Evolutionary conservation across 2,113 vertebrate species (phyloP).

Genomic region (Phrynosoma blainvillii): DNA sequence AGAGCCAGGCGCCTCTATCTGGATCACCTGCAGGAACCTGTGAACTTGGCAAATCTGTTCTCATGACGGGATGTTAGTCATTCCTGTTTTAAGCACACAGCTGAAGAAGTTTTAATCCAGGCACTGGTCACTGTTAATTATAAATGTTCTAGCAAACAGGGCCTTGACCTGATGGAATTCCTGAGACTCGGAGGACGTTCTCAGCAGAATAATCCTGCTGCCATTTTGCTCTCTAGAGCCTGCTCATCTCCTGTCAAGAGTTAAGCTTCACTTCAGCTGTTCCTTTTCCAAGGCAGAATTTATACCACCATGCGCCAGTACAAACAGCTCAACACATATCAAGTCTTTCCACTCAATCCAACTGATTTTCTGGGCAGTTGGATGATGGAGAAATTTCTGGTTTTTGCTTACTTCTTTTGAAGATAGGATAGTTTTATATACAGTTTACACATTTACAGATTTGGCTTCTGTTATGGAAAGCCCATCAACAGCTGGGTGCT

Average conservation of each 20-base stretch:
- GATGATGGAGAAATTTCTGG: not conserved
- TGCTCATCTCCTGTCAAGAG: not conserved
- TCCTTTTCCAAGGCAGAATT: not conserved
- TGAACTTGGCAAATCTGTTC: not conserved
- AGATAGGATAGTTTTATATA: too few species aligned
- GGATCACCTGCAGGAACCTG: not conserved
- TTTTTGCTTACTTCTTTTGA: not conserved
- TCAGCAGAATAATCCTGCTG: not conserved
- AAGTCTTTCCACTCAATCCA: not conserved
- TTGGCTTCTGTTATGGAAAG: not conserved
- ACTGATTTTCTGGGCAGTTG: not conserved
- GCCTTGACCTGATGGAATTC: not conserved
- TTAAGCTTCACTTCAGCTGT: constrained; percentile 11
- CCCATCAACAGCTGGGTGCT: not conserved
- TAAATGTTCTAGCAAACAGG: not conserved
- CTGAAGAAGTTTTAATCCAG: not conserved
- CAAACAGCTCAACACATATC: not conserved
- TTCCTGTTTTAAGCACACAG: not conserved
- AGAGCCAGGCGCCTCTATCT: not conserved
- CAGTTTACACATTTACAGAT: not conserved
- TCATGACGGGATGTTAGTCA: not conserved
- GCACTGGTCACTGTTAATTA: not conserved
- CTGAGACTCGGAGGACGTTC: not conserved
- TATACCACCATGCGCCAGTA: not conserved
- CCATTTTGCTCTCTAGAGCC: not conserved